Conservation (phyloP, 2,113 vertebrate species). For the Piprites chloris region DNA sequence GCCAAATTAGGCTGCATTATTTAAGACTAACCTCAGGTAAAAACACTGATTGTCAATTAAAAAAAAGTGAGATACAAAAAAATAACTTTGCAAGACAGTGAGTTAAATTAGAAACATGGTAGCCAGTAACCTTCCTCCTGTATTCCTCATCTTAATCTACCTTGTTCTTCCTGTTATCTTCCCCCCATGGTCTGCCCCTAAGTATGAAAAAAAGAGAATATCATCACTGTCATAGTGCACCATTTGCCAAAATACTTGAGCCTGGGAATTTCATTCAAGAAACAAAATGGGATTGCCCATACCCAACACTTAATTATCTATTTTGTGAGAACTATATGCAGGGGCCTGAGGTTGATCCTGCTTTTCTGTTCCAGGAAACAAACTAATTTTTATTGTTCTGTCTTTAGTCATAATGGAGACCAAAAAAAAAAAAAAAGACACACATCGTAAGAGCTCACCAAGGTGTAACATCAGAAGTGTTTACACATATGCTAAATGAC, state of each 20-base stretch:
- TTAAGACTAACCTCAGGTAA: background rate
- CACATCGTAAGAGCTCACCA: background rate
- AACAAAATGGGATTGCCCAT: background rate
- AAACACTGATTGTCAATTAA: background rate
- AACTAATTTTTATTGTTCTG: background rate
- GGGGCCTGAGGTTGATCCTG: background rate
- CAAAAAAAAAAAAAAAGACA: accelerated
- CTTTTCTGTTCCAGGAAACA: background rate
- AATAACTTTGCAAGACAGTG: background rate
- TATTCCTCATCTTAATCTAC: background rate
- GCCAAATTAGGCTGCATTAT: background rate
- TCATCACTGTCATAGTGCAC: background rate
- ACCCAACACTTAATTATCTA: background rate
- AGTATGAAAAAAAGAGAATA: background rate
- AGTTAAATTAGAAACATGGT: background rate
- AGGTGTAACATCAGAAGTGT: background rate
- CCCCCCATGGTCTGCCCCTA: background rate
- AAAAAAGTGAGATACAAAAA: background rate
- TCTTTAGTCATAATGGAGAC: background rate
- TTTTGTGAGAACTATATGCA: background rate
- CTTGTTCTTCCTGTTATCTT: background rate
- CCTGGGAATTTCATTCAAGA: background rate
- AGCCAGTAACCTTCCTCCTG: background rate
- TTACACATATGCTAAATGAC: background rate
- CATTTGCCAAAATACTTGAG: background rate